Conservation (phyloP, 1,140 invertebrate genomes). For the Periplaneta americana region DNA sequence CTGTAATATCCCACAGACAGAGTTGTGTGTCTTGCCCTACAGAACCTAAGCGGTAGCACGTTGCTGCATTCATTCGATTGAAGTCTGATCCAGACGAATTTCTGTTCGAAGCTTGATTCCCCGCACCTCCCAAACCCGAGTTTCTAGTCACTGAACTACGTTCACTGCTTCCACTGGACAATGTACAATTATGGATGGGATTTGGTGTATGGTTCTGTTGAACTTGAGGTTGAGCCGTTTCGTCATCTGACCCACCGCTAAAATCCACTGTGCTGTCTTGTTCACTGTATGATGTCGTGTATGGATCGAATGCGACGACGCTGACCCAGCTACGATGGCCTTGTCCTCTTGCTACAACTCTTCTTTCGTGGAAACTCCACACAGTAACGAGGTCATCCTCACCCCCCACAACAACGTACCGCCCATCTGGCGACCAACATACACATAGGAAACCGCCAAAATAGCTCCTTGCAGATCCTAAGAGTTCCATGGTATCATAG, state of each 20-base stretch:
- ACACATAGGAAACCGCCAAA: conserved; percentile 96
- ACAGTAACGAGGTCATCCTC: conserved; percentile 98
- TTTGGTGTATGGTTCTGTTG: conserved; percentile 16
- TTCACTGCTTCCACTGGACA: conserved; percentile 21
- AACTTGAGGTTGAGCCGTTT: conserved; percentile 28
- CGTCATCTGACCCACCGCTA: conserved; percentile 49
- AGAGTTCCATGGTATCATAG: conserved; percentile 94
- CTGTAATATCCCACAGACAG: conserved; percentile 97
- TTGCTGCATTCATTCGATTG: conserved; percentile 44
- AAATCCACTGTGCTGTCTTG: conserved; percentile 26
- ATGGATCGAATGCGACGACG: conserved; percentile 95
- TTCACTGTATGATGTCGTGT: conserved; percentile 58
- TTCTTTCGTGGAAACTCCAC: conserved; percentile 89
- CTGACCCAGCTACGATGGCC: conserved; percentile 95
- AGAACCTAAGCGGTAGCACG: conserved; percentile 86
- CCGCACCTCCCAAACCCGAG: background rate
- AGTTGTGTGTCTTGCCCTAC: conserved; percentile 97
- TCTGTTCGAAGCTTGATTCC: conserved; percentile 35
- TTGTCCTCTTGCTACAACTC: conserved; percentile 92
- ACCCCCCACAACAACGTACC: conserved; percentile 93
- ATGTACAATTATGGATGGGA: conserved; percentile 17
- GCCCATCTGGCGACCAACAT: conserved; percentile 96
- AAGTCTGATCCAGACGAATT: conserved; percentile 46
- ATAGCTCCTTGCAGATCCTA: conserved; percentile 88
- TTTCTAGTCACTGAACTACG: conserved; percentile 15